Conservation (phyloP, 2,888 invertebrate genomes). For the Phortica okadai region DNA sequence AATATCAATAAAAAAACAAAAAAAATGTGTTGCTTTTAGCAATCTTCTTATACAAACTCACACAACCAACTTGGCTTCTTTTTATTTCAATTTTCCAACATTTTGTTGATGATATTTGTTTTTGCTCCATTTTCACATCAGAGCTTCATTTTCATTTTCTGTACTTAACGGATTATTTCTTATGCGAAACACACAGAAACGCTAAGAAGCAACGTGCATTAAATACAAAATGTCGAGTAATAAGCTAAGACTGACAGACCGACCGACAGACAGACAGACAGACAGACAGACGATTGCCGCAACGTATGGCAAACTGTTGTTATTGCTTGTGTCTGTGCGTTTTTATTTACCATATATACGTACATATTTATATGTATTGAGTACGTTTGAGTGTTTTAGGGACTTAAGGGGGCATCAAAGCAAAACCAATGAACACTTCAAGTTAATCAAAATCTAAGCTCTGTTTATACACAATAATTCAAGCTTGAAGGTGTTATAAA, state of each 20-base stretch:
- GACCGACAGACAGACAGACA: too few relatives aligned
- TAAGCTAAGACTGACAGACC: background rate
- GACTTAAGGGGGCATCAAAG: background rate
- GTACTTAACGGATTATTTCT: slow-evolving; percentile 22
- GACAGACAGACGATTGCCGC: background rate
- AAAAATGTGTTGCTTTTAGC: too few relatives aligned
- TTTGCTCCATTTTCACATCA: background rate
- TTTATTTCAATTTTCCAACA: background rate
- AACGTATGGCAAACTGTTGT: background rate
- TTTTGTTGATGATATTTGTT: background rate
- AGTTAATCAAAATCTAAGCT: slow-evolving; percentile 22
- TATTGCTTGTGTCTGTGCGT: background rate
- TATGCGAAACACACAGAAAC: slow-evolving; percentile 31
- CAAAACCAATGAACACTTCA: background rate
- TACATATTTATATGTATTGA: background rate
- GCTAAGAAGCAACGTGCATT: slow-evolving; percentile 23
- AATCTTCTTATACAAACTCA: too few relatives aligned
- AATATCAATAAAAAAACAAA: too few relatives aligned
- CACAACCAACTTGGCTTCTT: too few relatives aligned
- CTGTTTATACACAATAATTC: slow-evolving; percentile 18
- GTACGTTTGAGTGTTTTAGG: background rate
- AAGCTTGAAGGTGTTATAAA: slow-evolving; percentile 6
- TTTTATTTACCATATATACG: too few relatives aligned
- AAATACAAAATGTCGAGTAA: slow-evolving; percentile 24
- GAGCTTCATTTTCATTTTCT: slow-evolving; percentile 21